These are phyloP conservation scores for Opisthograptis luteolata DNA, from an alignment of 2,888 invertebrate genomes.

Conservation along the genomic window DNA sequence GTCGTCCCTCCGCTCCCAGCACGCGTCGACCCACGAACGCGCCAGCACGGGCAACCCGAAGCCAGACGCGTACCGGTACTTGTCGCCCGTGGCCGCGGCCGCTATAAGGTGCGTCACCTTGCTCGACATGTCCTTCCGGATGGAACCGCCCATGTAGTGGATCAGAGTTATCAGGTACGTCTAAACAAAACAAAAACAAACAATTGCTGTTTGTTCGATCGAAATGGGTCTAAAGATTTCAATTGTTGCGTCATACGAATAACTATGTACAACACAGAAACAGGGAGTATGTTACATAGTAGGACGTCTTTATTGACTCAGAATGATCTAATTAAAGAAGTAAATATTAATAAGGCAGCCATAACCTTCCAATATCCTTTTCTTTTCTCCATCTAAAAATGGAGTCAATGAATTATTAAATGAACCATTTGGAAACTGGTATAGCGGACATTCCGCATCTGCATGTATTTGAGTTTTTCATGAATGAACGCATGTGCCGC, in stretches of 20 bases:
- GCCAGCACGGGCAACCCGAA: constrained; percentile 95
- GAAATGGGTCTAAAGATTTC: neutral
- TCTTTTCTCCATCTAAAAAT: constrained; percentile 14
- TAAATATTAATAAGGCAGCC: constrained; percentile 2
- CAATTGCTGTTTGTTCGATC: neutral
- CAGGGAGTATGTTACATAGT: neutral
- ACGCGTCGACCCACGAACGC: constrained; percentile 93
- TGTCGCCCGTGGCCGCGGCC: constrained; percentile 94
- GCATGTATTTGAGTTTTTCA: constrained; percentile 39
- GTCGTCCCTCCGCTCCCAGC: constrained; percentile 93
- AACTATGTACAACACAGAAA: neutral
- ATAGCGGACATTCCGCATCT: constrained; percentile 26
- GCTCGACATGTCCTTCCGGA: constrained; percentile 94
- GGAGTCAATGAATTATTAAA: constrained; percentile 16
- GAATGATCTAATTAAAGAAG: neutral
- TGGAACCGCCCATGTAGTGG: constrained; percentile 98
- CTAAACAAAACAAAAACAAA: constrained; percentile 77
- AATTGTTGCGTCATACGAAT: neutral
- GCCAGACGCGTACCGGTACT: constrained; percentile 96
- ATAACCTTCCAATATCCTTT: constrained; percentile 1
- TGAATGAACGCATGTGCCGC: constrained; percentile 43
- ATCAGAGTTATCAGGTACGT: constrained; percentile 93
- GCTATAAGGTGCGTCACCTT: constrained; percentile 97
- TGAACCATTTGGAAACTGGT: constrained; percentile 17
- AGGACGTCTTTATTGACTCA: no score